Evolutionary conservation across 1,140 invertebrate species (phyloP).

Genomic region (fruit fly (Drosophila melanogaster)): Release_6_plus_ISO1_MT NT_033779.5:11294001-11294500

Average conservation of each 20-base stretch:
- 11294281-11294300: slow-evolving; percentile 62
- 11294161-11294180: slow-evolving; percentile 10
- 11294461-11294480: slow-evolving; percentile 79
- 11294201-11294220: slow-evolving; percentile 71
- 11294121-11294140: slow-evolving; percentile 69
- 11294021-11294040: slow-evolving; percentile 41
- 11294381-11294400: slow-evolving; percentile 55
- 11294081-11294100: slow-evolving; percentile 65
- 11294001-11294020: slow-evolving; percentile 63
- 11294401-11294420: slow-evolving; percentile 20
- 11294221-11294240: slow-evolving; percentile 75
- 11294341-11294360: background rate
- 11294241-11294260: slow-evolving; percentile 14
- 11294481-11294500: slow-evolving; percentile 60
- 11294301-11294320: slow-evolving; percentile 79
- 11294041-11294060: slow-evolving; percentile 52
- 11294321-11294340: slow-evolving; percentile 68
- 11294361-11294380: slow-evolving; percentile 51
- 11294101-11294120: slow-evolving; percentile 69
- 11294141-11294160: slow-evolving; percentile 56
- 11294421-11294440: slow-evolving; percentile 40
- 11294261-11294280: slow-evolving; percentile 6
- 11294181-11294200: slow-evolving; percentile 44
- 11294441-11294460: slow-evolving; percentile 80
- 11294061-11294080: slow-evolving; percentile 57